Evolutionary conservation across 2,113 vertebrate genomes (phyloP).

Genomic region (Phalacrocorax pelagicus): DNA sequence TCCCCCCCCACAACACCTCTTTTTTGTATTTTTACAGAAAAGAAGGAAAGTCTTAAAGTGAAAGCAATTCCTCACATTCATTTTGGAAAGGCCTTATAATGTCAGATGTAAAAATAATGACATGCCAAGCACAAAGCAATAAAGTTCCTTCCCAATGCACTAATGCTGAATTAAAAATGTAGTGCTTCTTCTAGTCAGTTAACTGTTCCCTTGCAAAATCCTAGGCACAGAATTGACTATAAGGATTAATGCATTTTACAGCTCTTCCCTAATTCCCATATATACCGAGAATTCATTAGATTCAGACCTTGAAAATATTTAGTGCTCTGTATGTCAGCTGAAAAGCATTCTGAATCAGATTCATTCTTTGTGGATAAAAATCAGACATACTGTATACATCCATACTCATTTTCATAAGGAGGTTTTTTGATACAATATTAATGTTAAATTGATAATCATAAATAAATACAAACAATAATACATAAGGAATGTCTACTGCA

Average conservation of each 20-base stretch:
- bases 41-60: conserved; percentile 89
- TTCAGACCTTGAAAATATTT: conserved; percentile 84
- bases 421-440: conserved; percentile 85
- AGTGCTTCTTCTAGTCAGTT: conserved; percentile 84
- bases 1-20: conserved; percentile 24
- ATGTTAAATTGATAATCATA: conserved; percentile 92
- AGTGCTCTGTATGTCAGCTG: conserved; percentile 87
- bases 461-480: conserved; percentile 97
- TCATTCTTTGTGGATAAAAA: conserved; percentile 88
- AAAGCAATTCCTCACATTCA: conserved; percentile 99
- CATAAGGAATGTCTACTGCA: conserved; percentile 98
- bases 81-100: conserved; percentile 93
- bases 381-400: conserved; percentile 88
- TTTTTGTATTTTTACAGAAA: conserved; percentile 45
- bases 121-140: conserved; percentile 94
- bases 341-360: conserved; percentile 88
- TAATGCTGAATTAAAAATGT: conserved; percentile 82
- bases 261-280: conserved; percentile 78
- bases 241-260: conserved; percentile 83
- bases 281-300: conserved; percentile 78
- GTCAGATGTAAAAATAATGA: conserved; percentile 90
- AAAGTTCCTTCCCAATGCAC: conserved; percentile 82
- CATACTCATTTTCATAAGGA: conserved; percentile 83
- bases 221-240: conserved; percentile 85
- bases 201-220: conserved; percentile 83